Evolutionary conservation across 2,113 vertebrate species (phyloP).

Genomic region (Siphamia tubifer): DNA sequence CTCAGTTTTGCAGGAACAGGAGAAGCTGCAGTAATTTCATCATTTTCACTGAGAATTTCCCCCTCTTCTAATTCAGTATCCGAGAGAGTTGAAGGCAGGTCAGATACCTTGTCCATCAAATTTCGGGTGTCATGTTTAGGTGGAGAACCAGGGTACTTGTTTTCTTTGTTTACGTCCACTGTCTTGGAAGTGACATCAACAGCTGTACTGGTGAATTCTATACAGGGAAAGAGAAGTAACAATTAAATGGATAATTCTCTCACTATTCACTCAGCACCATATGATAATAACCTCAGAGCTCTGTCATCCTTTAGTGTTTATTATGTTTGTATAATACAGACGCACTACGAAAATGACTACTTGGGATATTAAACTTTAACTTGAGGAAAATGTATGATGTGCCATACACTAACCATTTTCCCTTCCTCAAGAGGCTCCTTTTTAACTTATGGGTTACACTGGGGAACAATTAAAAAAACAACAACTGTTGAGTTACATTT

Average conservation of each 20-base stretch:
- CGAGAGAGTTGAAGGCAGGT: conserved; percentile 9
- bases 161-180: conserved; percentile 92
- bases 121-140: conserved; percentile 54
- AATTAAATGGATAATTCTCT: background rate
- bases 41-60: conserved; percentile 89
- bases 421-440: no score
- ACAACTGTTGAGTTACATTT: no score
- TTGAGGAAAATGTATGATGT: no score
- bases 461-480: no score
- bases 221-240: background rate
- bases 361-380: no score
- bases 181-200: conserved; percentile 47
- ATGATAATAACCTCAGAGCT: no score
- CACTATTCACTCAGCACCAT: background rate
- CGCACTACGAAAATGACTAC: no score
- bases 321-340: no score
- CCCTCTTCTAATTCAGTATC: conserved; percentile 90
- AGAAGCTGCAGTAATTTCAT: conserved; percentile 63
- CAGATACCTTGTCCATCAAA: conserved; percentile 14
- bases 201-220: conserved; percentile 67
- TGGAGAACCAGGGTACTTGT: conserved; percentile 84
- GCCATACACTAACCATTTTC: no score
- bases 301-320: no score
- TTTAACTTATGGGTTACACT: no score
- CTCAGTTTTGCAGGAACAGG: conserved; percentile 58